phyloP scores from a whole-genome alignment of 1,140 invertebrate genomes.

The Papilio glaucus region DNA sequence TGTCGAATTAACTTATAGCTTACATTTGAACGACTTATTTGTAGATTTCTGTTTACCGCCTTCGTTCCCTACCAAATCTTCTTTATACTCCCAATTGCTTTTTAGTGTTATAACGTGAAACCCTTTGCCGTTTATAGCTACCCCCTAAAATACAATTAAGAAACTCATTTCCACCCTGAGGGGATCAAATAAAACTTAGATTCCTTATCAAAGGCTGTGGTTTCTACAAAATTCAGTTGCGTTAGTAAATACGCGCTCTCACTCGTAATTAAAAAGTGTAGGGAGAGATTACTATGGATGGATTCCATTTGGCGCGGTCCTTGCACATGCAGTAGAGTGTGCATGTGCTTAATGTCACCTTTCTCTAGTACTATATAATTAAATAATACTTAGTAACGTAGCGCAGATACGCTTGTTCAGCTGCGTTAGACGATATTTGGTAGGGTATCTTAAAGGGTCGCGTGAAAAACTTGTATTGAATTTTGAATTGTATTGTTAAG shows the following conservation, averaged over 20 bases:
- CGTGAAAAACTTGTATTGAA: too few species aligned
- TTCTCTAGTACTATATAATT: too few species aligned
- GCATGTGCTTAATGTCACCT: too few species aligned
- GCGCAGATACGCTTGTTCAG: too few species aligned
- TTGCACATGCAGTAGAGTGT: too few species aligned
- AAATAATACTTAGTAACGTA: too few species aligned
- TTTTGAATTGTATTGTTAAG: too few species aligned
- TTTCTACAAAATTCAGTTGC: neutral
- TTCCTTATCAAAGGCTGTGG: neutral
- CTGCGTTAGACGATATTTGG: too few species aligned
- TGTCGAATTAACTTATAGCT: neutral
- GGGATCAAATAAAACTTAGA: constrained; percentile 17
- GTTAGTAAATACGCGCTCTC: neutral
- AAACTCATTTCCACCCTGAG: constrained; percentile 22
- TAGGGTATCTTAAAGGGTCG: too few species aligned
- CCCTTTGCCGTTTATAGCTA: constrained; percentile 3
- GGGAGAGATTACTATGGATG: too few species aligned
- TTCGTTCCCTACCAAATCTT: neutral
- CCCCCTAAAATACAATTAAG: constrained; percentile 12
- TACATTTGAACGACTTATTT: constrained; percentile 9
- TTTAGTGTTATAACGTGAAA: constrained; percentile 18
- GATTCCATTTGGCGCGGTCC: too few species aligned
- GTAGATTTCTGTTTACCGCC: constrained; percentile 1
- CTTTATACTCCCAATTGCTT: neutral
- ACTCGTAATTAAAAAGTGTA: too few species aligned